These are phyloP conservation scores for Thermophis baileyi DNA, from an alignment of 2,113 vertebrate species.

Conservation along the genomic window DNA sequence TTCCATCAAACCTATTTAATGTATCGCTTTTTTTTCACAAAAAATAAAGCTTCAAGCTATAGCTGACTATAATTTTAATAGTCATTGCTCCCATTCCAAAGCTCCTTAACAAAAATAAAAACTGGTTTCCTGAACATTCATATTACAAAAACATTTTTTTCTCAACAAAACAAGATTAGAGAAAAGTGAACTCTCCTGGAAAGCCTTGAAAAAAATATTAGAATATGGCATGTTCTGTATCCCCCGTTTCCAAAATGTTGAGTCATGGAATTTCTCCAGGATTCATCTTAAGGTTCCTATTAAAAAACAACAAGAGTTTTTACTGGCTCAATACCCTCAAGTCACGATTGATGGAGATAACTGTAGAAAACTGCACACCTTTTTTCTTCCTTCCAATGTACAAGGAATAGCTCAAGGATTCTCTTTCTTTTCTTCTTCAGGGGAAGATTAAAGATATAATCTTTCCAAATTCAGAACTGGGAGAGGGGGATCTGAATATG, in stretches of 20 bases:
- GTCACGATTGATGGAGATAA: not conserved
- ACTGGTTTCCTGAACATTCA: not conserved
- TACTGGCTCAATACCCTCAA: not conserved
- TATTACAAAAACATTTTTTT: not conserved
- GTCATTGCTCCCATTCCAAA: not conserved
- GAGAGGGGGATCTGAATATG: slow-evolving; percentile 51
- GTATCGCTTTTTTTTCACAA: not conserved
- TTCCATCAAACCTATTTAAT: not conserved
- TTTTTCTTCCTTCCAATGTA: slow-evolving; percentile 2
- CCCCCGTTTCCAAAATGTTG: not conserved
- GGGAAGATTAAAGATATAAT: slow-evolving; percentile 11
- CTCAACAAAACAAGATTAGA: not conserved
- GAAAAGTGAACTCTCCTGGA: not conserved
- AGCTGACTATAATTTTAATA: not conserved
- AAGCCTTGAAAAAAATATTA: not conserved
- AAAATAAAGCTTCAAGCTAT: not conserved
- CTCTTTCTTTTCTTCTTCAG: slow-evolving; percentile 1
- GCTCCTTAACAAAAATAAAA: not conserved
- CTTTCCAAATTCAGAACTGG: slow-evolving; percentile 33
- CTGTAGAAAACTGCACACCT: slow-evolving; percentile 1
- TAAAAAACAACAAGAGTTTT: not conserved
- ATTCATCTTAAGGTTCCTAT: not conserved
- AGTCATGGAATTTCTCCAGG: not conserved
- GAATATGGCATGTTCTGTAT: not conserved
- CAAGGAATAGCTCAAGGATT: not conserved